These are phyloP conservation scores for Pandemis heparana DNA, from an alignment of 2,888 invertebrate species.

Conservation along the genomic window DNA sequence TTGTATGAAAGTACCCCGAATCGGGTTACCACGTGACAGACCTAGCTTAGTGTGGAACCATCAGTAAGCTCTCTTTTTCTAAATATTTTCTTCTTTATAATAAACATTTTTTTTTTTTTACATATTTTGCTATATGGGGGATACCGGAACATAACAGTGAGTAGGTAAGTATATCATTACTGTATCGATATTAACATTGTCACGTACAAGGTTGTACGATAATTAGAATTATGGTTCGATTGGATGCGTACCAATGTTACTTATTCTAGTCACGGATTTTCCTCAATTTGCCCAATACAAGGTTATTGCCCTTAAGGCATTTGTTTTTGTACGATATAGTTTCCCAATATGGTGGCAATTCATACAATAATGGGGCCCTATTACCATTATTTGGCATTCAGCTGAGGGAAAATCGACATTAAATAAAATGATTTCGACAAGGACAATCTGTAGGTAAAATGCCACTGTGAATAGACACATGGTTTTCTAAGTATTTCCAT, in stretches of 20 bases:
- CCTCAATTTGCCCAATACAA: conserved; percentile 29
- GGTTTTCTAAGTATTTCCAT: too few relatives aligned
- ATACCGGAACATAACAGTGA: neutral
- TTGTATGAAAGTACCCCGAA: too few relatives aligned
- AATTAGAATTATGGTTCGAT: conserved; percentile 36
- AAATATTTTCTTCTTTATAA: too few relatives aligned
- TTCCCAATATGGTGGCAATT: conserved; percentile 22
- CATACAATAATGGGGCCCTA: neutral
- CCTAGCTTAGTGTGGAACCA: too few relatives aligned
- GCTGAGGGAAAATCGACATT: neutral
- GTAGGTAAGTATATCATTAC: conserved; percentile 3
- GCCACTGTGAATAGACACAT: too few relatives aligned
- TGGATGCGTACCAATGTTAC: conserved; percentile 18
- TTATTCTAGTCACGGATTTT: conserved; percentile 34
- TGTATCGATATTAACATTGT: conserved; percentile 25
- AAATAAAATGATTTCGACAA: neutral
- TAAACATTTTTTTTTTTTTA: too few relatives aligned
- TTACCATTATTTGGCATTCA: neutral
- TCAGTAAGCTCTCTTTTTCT: too few relatives aligned
- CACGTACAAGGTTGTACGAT: conserved; percentile 29
- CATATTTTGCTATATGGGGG: neutral
- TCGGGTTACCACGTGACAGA: too few relatives aligned
- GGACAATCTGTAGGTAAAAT: neutral
- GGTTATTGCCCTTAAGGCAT: conserved; percentile 29
- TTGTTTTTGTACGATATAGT: conserved; percentile 25